Conservation (phyloP, 1,140 invertebrate genomes). For the Aphelenchoides besseyi region DNA sequence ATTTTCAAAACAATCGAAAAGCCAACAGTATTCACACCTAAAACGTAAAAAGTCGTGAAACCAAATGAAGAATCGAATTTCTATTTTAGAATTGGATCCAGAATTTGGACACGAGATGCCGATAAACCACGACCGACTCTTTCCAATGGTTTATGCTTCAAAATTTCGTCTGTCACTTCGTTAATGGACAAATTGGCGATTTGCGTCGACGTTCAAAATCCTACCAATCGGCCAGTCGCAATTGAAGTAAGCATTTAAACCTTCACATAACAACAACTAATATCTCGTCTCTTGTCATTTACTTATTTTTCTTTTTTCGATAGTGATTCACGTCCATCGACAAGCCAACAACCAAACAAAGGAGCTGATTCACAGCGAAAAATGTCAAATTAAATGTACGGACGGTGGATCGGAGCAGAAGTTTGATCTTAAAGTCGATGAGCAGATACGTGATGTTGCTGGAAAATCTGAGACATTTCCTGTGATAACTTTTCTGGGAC, state of each 20-base stretch:
- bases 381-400: background rate
- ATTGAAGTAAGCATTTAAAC: conserved; percentile 17
- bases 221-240: background rate
- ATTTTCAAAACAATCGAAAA: background rate
- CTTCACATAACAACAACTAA: background rate
- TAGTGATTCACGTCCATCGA: conserved; percentile 16
- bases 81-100: background rate
- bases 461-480: background rate
- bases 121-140: background rate
- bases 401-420: background rate
- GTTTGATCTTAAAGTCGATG: background rate
- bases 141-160: conserved; percentile 11
- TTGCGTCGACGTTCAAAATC: conserved; percentile 12
- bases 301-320: conserved; percentile 6
- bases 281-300: background rate
- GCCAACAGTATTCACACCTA: background rate
- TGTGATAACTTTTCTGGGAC: background rate
- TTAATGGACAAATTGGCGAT: background rate
- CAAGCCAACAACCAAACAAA: background rate
- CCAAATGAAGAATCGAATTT: background rate
- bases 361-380: background rate
- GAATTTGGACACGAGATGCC: background rate
- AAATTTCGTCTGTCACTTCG: conserved; percentile 10
- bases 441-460: background rate
- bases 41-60: background rate